Percentiles rank a stretch among this genome's conserved stretches.
Conservation (phyloP, 2,113 vertebrate species). For the Neolamprologus devosi region DNA sequence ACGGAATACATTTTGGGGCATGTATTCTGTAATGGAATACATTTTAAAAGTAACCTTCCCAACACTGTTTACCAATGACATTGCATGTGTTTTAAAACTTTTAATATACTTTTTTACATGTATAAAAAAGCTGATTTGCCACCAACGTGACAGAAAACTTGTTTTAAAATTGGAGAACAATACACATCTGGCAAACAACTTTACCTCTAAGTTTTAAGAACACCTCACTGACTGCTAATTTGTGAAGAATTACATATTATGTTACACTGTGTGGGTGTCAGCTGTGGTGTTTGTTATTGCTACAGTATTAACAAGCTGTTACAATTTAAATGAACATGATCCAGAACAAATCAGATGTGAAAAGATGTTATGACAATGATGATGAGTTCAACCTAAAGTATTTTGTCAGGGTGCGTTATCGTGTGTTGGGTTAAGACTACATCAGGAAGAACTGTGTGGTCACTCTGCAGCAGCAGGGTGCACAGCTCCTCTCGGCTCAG, state of each 20-base stretch:
- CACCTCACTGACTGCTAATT: background rate
- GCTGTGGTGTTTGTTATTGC: background rate
- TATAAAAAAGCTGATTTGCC: background rate
- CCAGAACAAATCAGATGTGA: background rate
- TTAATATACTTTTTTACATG: background rate
- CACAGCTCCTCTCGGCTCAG: constrained; percentile 9
- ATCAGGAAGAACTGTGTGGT: rapidly evolving
- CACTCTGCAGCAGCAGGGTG: background rate
- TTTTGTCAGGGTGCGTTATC: background rate
- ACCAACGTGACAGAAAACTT: rapidly evolving
- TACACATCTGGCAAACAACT: background rate
- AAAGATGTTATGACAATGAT: background rate
- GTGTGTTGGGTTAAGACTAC: background rate
- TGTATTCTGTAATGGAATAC: no score
- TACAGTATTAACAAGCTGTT: background rate
- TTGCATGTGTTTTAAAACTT: background rate
- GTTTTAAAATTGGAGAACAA: background rate
- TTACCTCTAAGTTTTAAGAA: background rate
- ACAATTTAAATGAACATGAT: background rate
- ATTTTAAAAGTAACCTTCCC: no score
- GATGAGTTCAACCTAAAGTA: background rate
- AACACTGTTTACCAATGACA: background rate
- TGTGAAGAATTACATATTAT: background rate
- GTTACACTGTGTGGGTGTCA: background rate
- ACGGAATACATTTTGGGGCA: no score